Percentiles rank a stretch among this genome's conserved stretches.
Conservation (phyloP, 1,140 invertebrate genomes). For the Heliconius nattereri region DNA sequence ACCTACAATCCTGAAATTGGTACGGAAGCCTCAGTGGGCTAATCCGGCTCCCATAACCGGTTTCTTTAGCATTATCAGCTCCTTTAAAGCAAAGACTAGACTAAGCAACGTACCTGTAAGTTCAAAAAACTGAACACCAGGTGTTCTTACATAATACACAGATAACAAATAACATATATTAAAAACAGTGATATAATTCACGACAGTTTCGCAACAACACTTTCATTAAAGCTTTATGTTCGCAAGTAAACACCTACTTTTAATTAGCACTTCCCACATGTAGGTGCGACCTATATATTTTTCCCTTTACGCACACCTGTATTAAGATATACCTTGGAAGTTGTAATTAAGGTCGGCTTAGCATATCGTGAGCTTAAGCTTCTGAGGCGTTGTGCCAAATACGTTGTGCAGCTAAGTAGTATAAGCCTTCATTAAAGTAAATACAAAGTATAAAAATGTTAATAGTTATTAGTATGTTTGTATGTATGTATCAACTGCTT, state of each 20-base stretch:
- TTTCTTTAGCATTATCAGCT: too few species aligned
- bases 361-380: slow-evolving; percentile 30
- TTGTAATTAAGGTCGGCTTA: slow-evolving; percentile 32
- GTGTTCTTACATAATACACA: too few species aligned
- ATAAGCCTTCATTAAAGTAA: slow-evolving; percentile 5
- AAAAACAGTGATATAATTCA: too few species aligned
- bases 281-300: slow-evolving; percentile 23
- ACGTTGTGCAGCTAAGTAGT: slow-evolving; percentile 13
- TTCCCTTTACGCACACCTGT: slow-evolving; percentile 24
- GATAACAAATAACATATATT: too few species aligned
- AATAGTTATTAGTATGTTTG: not conserved
- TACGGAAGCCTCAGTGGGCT: too few species aligned
- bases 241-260: slow-evolving; percentile 21
- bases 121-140: too few species aligned
- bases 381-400: slow-evolving; percentile 27
- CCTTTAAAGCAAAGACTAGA: too few species aligned
- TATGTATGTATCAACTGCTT: not conserved
- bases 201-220: slow-evolving; percentile 1
- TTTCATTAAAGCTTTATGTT: slow-evolving; percentile 4
- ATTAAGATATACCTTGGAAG: slow-evolving; percentile 27
- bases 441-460: slow-evolving; percentile 13
- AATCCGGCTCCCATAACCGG: too few species aligned
- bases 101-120: too few species aligned
- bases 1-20: too few species aligned
- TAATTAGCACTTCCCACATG: slow-evolving; percentile 25